Evolutionary conservation across 2,797 vertebrate species (phyloP).

Genomic region (Yasuhikotakia modesta): DNA sequence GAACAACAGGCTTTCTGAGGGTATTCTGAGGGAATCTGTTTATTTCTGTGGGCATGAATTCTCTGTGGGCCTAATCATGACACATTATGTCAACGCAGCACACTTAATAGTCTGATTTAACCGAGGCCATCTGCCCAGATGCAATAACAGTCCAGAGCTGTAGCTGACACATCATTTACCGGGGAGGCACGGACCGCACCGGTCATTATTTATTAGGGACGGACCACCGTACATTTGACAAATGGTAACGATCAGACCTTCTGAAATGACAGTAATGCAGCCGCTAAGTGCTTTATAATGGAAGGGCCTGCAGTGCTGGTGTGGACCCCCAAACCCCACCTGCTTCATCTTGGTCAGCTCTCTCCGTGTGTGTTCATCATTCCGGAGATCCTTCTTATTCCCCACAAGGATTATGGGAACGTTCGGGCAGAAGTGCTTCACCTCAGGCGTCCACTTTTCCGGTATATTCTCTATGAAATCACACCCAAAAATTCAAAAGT

Average conservation of each 20-base stretch:
- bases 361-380: conserved; percentile 89
- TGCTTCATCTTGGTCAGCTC: conserved; percentile 98
- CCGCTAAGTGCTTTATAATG: conserved; percentile 50
- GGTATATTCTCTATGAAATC: conserved; percentile 90
- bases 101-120: conserved; percentile 6
- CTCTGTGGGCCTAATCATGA: not conserved
- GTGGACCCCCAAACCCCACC: conserved; percentile 69
- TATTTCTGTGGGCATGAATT: not conserved
- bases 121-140: not conserved
- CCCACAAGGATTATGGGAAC: conserved; percentile 98
- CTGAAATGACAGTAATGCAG: conserved; percentile 39
- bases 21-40: not conserved
- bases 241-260: conserved; percentile 43
- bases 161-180: conserved; percentile 20
- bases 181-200: conserved; percentile 21
- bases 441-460: conserved; percentile 97
- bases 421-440: conserved; percentile 98
- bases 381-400: conserved; percentile 97
- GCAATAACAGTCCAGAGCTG: not conserved
- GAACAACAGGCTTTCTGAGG: not conserved
- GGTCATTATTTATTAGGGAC: conserved; percentile 20
- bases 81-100: not conserved
- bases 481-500: not conserved
- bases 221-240: conserved; percentile 39
- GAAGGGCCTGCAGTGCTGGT: conserved; percentile 1